phyloP scores from a whole-genome alignment of 1,140 invertebrate species.

The Drosophila simulans region DNA sequence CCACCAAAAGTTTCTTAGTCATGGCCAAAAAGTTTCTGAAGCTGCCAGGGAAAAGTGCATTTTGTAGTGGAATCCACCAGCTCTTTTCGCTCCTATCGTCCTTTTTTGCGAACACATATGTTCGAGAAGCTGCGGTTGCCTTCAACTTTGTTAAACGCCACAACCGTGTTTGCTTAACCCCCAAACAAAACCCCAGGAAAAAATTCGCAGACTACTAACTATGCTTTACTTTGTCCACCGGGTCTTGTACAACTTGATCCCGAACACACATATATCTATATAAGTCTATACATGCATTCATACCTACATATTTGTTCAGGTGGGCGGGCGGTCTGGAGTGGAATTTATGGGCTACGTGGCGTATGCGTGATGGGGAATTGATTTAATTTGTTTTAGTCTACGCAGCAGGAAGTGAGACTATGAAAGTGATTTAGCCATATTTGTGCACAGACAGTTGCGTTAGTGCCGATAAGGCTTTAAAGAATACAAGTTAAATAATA shows the following conservation, averaged over 20 bases:
- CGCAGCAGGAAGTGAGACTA: constrained; percentile 25
- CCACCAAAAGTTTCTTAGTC: constrained; percentile 52
- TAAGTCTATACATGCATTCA: neutral
- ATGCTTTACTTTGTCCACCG: constrained; percentile 42
- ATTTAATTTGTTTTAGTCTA: constrained; percentile 48
- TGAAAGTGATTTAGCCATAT: neutral
- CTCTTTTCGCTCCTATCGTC: neutral
- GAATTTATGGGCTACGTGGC: constrained; percentile 25
- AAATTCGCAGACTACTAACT: constrained; percentile 30
- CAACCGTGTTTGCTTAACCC: constrained; percentile 51
- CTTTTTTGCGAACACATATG: constrained; percentile 43
- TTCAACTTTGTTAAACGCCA: constrained; percentile 64
- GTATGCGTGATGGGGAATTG: constrained; percentile 48
- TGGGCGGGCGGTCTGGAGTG: neutral
- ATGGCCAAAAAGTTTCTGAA: constrained; percentile 48
- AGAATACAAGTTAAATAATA: constrained; percentile 4
- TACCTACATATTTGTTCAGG: neutral
- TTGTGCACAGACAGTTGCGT: too few relatives aligned
- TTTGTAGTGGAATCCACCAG: constrained; percentile 32
- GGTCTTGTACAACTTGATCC: constrained; percentile 32
- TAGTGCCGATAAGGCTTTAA: neutral
- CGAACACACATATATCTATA: constrained; percentile 10
- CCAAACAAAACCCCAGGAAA: constrained; percentile 23
- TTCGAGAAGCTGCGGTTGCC: constrained; percentile 49
- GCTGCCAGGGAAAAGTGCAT: constrained; percentile 52